Evolutionary conservation across 2,888 invertebrate genomes (phyloP).

Genomic region (Hydrotaea diabolus): DNA sequence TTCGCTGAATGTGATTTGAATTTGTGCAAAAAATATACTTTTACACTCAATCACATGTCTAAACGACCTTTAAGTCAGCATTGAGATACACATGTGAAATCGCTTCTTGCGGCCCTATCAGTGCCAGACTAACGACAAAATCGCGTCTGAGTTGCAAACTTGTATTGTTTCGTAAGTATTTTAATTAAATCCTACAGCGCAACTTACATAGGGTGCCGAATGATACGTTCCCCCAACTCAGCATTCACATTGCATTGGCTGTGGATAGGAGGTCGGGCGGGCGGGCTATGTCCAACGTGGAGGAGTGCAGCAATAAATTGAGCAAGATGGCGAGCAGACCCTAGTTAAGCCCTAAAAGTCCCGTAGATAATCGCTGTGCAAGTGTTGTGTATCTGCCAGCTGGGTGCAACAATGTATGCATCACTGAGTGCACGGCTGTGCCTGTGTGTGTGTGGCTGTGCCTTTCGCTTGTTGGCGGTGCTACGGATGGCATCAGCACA

Average conservation of each 20-base stretch:
- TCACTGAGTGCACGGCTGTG: not conserved
- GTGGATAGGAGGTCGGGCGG: not conserved
- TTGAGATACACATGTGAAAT: too few species aligned
- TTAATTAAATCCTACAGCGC: conserved; percentile 57
- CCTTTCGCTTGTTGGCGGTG: not conserved
- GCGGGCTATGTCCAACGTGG: not conserved
- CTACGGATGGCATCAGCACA: conserved; percentile 1
- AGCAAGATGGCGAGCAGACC: not conserved
- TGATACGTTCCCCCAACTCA: conserved; percentile 45
- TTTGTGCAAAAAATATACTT: too few species aligned
- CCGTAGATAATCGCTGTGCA: conserved; percentile 16
- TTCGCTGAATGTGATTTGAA: too few species aligned
- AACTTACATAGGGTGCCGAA: conserved; percentile 17
- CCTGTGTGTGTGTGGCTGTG: not conserved
- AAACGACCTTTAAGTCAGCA: too few species aligned
- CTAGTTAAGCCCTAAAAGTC: conserved; percentile 28
- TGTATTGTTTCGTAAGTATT: conserved; percentile 44
- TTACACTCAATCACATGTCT: too few species aligned
- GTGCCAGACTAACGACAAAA: not conserved
- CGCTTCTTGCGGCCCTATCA: too few species aligned
- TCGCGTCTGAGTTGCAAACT: not conserved
- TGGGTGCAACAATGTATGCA: conserved; percentile 26
- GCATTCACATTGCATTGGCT: not conserved
- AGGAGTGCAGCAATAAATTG: conserved; percentile 8
- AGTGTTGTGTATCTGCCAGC: conserved; percentile 10